Percentiles rank a stretch among this genome's conserved stretches.
phyloP scores from a whole-genome alignment of 2,797 vertebrate species.

The Sebastes vulpes region DNA sequence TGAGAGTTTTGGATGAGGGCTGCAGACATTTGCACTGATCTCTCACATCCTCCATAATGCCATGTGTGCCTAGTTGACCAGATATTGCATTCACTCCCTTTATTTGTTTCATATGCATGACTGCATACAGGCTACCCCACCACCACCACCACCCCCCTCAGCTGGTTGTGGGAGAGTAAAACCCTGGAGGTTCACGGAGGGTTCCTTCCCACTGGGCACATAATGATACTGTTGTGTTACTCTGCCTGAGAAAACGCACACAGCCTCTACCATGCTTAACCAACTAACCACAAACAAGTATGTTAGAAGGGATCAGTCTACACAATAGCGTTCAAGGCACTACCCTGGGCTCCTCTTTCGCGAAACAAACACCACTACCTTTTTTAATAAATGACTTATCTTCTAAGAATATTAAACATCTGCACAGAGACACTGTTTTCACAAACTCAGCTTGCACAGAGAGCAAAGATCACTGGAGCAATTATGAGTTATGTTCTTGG shows the following conservation, averaged over 20 bases:
- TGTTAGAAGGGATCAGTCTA: slow-evolving; percentile 59
- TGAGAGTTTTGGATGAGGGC: slow-evolving; percentile 79
- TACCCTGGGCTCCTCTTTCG: slow-evolving; percentile 45
- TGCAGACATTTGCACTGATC: slow-evolving; percentile 80
- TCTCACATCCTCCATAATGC: slow-evolving; percentile 84
- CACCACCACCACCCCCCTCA: slow-evolving; percentile 25
- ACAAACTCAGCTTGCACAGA: background rate
- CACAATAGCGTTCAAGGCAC: slow-evolving; percentile 74
- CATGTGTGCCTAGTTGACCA: slow-evolving; percentile 78
- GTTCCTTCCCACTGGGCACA: slow-evolving; percentile 84
- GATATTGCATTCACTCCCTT: slow-evolving; percentile 77
- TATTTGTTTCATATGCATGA: slow-evolving; percentile 83
- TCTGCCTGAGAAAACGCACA: slow-evolving; percentile 83
- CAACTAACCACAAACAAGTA: slow-evolving; percentile 80
- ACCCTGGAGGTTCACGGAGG: slow-evolving; percentile 73
- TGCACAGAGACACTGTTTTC: slow-evolving; percentile 4
- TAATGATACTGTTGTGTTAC: slow-evolving; percentile 83
- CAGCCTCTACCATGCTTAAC: slow-evolving; percentile 75
- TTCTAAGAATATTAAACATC: slow-evolving; percentile 26
- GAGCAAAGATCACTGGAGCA: slow-evolving; percentile 30
- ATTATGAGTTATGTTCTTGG: slow-evolving; percentile 49
- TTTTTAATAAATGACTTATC: slow-evolving; percentile 55
- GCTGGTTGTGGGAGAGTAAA: slow-evolving; percentile 80
- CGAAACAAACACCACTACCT: slow-evolving; percentile 53
- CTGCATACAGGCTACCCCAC: slow-evolving; percentile 55